These are phyloP conservation scores for Contarinia nasturtii DNA, from an alignment of 1,140 invertebrate genomes.

Conservation along the genomic window DNA sequence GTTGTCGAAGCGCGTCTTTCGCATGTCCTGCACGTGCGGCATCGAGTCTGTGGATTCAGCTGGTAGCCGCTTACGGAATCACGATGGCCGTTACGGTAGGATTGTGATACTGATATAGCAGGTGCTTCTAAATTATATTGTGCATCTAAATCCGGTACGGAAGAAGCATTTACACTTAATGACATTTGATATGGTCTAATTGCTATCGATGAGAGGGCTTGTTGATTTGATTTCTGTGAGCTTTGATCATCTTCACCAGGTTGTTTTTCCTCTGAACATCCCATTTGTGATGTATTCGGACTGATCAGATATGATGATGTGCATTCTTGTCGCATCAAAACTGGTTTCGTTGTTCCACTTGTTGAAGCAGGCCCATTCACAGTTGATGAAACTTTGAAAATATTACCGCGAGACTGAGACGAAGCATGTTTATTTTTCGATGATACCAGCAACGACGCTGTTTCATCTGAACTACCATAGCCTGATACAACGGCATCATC, in stretches of 20 bases:
- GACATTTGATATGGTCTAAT: not conserved
- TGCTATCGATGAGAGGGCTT: not conserved
- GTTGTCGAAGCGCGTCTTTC: constrained; percentile 54
- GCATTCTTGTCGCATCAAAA: constrained; percentile 64
- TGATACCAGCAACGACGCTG: constrained; percentile 44
- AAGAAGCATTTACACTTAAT: constrained; percentile 42
- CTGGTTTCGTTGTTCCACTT: constrained; percentile 38
- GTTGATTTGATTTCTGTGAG: too few relatives aligned
- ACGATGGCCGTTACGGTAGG: constrained; percentile 25
- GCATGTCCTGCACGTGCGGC: constrained; percentile 38
- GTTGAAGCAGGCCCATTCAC: constrained; percentile 18
- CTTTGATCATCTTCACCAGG: constrained; percentile 26
- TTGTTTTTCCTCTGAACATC: constrained; percentile 58
- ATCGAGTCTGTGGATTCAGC: constrained; percentile 32
- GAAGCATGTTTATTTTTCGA: constrained; percentile 27
- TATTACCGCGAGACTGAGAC: constrained; percentile 10
- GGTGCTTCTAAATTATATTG: constrained; percentile 39
- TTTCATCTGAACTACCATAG: constrained; percentile 55
- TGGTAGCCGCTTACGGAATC: constrained; percentile 36
- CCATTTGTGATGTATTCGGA: constrained; percentile 50
- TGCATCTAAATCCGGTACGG: constrained; percentile 74
- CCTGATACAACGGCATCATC: constrained; percentile 33
- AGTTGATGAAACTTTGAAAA: constrained; percentile 16
- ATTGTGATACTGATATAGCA: constrained; percentile 20
- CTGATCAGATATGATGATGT: constrained; percentile 52